These are phyloP conservation scores for Chrysopilus asiliformis DNA, from an alignment of 2,888 invertebrate species.

Conservation along the genomic window DNA sequence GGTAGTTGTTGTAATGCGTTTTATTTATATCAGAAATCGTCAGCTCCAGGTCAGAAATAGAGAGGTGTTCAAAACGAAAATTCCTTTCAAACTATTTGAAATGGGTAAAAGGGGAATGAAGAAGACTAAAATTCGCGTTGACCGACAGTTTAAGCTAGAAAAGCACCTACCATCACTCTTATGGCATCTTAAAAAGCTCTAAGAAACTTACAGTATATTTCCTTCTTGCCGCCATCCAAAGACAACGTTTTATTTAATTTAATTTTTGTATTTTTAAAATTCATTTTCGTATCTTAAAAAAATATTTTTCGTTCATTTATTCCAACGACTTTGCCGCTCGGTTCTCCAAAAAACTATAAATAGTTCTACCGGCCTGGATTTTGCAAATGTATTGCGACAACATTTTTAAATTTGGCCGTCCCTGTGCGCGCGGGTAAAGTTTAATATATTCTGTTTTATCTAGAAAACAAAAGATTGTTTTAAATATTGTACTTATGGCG, in stretches of 20 bases:
- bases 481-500: too few species aligned
- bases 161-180: too few species aligned
- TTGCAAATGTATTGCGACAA: slow-evolving; percentile 8
- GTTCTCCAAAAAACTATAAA: slow-evolving; percentile 16
- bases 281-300: too few species aligned
- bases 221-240: slow-evolving; percentile 1
- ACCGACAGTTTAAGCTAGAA: too few species aligned
- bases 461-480: too few species aligned
- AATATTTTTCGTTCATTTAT: too few species aligned
- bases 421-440: too few species aligned
- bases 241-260: background rate
- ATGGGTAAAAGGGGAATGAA: slow-evolving; percentile 12
- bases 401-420: slow-evolving; percentile 8
- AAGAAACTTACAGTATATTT: too few species aligned
- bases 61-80: slow-evolving; percentile 23
- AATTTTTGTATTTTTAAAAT: background rate
- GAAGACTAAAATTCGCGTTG: slow-evolving; percentile 11
- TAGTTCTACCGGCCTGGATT: slow-evolving; percentile 16
- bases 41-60: slow-evolving; percentile 26
- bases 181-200: too few species aligned
- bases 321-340: slow-evolving; percentile 8
- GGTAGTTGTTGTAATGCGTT: slow-evolving; percentile 22
- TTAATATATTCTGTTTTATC: too few species aligned
- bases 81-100: slow-evolving; percentile 11
- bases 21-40: slow-evolving; percentile 23